Evolutionary conservation across 2,113 vertebrate species (phyloP).

Genomic region (Sakesphorus luctuosus): DNA sequence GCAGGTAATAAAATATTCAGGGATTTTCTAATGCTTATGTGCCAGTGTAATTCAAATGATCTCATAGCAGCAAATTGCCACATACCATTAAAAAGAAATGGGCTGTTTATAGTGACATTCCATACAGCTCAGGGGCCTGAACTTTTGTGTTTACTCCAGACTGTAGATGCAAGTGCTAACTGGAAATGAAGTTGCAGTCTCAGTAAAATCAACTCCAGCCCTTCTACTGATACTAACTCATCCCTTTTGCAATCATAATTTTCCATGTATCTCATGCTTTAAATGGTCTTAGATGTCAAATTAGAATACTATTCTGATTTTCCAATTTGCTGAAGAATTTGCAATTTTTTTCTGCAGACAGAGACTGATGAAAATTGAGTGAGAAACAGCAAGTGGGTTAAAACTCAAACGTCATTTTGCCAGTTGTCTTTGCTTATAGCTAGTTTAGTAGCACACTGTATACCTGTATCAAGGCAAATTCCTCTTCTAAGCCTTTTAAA

Average conservation of each 20-base stretch:
- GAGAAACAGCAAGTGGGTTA: neutral
- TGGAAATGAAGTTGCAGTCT: neutral
- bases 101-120: neutral
- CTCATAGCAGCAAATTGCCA: neutral
- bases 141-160: neutral
- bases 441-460: neutral
- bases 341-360: neutral
- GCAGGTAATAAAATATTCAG: neutral
- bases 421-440: neutral
- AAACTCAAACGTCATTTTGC: neutral
- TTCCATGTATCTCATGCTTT: neutral
- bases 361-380: neutral
- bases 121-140: neutral
- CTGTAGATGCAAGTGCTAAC: neutral
- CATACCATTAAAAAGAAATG: neutral
- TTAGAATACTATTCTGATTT: neutral
- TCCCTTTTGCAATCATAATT: neutral
- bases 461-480: slow-evolving; percentile 86
- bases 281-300: neutral
- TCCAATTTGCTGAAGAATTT: neutral
- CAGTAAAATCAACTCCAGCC: neutral
- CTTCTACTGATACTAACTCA: neutral
- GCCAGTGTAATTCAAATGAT: neutral
- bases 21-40: neutral
- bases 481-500: slow-evolving; percentile 80